Evolutionary conservation across 2,113 vertebrate species (phyloP), one percentile per base, ranked within the genome.

Genomic region (Mormyrus iriodes): DNA sequence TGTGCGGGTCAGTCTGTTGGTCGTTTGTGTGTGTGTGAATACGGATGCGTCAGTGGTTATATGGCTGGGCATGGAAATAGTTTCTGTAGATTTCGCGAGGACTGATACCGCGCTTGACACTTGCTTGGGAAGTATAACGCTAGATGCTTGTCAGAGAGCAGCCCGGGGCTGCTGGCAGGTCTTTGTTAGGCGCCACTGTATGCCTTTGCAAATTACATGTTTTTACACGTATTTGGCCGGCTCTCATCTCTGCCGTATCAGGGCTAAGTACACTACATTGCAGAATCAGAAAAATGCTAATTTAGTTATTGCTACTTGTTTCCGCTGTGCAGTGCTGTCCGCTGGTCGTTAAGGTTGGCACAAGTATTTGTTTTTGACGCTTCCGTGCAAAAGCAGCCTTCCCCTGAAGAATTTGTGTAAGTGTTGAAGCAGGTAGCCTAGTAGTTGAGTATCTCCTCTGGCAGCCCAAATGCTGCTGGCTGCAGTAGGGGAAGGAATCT

Each of bases 111-210:
- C 53, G 9, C 49, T 27, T 53, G n/a, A 52, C 27, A 86, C 42
- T 82, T 82, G 39, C 76, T 44, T 82, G 42, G 4, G 10, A 82
- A 82, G 76, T 44, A 39, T 39, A 44, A 42, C 7, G 39, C 31
- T 44, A 8, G 31, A 21, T 82, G 76, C 76, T 44, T 82, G 76
- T 82, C 76, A 82, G 76, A 17, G 73, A 35, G 39, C 76, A 17
- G 39, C 39, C 76, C 76, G 76, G 76, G 2, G 76, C 76, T 82
- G 76, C 76, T 31, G 61, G 61, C 9, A 27, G n/a, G n/a, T 85
- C 83, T 85, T 85, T 85, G 83, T 85, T 85, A 48, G 42, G 10
- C 46, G 83, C 83, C 46, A 15, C 83, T 46, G 83, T 85, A 27
- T 2, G 24, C 76, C 10, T 39, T 44, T 39, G 35, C 35, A 12